These are phyloP conservation scores for Linepithema humile DNA, from an alignment of 1,140 invertebrate species.

Conservation along the genomic window DNA sequence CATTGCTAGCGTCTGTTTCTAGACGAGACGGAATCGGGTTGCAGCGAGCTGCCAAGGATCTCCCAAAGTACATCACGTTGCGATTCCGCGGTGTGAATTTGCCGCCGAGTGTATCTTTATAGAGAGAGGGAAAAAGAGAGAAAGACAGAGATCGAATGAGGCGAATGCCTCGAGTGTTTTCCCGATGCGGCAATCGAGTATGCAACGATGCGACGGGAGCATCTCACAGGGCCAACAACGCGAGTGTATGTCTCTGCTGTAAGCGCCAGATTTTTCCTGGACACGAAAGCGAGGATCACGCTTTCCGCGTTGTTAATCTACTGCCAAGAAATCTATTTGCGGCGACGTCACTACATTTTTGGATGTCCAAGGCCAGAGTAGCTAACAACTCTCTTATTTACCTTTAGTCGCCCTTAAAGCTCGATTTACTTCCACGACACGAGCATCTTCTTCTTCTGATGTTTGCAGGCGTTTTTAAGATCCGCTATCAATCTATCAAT, in stretches of 20 bases:
- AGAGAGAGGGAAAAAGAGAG: neutral
- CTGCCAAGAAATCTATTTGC: constrained; percentile 60
- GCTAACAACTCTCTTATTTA: constrained; percentile 54
- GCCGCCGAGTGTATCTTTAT: neutral
- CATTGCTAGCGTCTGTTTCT: neutral
- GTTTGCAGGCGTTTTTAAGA: neutral
- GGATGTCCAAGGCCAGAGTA: constrained; percentile 51
- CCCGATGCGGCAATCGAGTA: neutral
- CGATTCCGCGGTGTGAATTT: neutral
- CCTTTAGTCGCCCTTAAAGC: constrained; percentile 43
- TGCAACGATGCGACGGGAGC: neutral
- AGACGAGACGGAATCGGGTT: constrained; percentile 7
- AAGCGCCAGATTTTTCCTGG: constrained; percentile 55
- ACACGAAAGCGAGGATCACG: constrained; percentile 37
- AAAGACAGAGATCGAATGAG: neutral
- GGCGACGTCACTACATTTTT: constrained; percentile 39
- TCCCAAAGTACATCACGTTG: constrained; percentile 10
- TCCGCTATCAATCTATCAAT: neutral
- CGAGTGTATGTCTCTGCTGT: neutral
- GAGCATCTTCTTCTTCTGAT: neutral
- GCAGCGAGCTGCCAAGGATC: constrained; percentile 35
- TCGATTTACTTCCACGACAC: neutral
- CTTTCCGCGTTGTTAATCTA: constrained; percentile 20
- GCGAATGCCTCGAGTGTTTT: constrained; percentile 34
- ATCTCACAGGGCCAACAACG: constrained; percentile 39